phyloP scores from a whole-genome alignment of 2,797 vertebrate genomes.

The Nannoperca australis region DNA sequence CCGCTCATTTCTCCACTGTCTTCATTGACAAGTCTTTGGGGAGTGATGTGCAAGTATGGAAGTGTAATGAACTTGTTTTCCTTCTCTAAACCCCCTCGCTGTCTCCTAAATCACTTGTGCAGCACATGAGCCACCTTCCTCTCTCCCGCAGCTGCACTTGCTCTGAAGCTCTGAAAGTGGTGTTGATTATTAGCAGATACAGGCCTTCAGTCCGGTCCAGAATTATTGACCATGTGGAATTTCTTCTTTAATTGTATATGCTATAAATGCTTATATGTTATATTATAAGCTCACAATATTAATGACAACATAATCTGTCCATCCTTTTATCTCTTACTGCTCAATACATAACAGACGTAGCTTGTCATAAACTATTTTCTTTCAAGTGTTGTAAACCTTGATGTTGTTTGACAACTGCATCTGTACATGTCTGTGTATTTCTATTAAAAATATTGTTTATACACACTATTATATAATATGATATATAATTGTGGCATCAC shows the following conservation, averaged over 20 bases:
- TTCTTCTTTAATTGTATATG: slow-evolving; percentile 34
- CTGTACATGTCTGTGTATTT: slow-evolving; percentile 8
- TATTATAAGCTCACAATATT: not conserved
- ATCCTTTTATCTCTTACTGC: slow-evolving; percentile 22
- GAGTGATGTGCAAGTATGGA: slow-evolving; percentile 85
- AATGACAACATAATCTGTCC: slow-evolving; percentile 7
- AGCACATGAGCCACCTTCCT: slow-evolving; percentile 70
- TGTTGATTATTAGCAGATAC: slow-evolving; percentile 71
- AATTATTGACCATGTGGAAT: slow-evolving; percentile 42
- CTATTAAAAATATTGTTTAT: slow-evolving; percentile 15
- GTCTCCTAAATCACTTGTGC: slow-evolving; percentile 85
- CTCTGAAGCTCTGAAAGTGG: slow-evolving; percentile 62
- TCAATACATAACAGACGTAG: slow-evolving; percentile 36
- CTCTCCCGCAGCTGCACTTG: slow-evolving; percentile 79
- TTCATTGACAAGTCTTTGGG: slow-evolving; percentile 81
- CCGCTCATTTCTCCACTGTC: slow-evolving; percentile 81
- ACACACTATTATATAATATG: slow-evolving; percentile 8
- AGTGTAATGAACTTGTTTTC: slow-evolving; percentile 88
- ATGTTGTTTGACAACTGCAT: slow-evolving; percentile 35
- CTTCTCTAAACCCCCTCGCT: slow-evolving; percentile 78
- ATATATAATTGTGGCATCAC: slow-evolving; percentile 15
- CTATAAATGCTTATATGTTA: not conserved
- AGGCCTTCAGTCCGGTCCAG: slow-evolving; percentile 36
- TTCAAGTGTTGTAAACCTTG: slow-evolving; percentile 15
- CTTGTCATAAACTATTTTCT: slow-evolving; percentile 29